Conservation (phyloP, 1,140 invertebrate species). For the Aricia agestis region DNA sequence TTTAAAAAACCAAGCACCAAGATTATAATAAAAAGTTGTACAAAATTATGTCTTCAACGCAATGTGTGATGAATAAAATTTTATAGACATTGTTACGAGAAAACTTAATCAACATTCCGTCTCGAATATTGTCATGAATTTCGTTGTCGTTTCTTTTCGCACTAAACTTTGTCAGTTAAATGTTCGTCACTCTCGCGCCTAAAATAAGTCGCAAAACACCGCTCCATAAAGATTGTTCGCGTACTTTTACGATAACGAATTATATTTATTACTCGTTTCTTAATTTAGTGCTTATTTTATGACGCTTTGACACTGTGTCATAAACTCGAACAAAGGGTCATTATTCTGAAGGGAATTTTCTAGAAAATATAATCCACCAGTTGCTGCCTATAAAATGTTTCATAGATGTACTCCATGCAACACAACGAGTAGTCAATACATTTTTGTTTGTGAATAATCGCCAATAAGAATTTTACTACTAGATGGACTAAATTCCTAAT, state of each 20-base stretch:
- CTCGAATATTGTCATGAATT: not conserved
- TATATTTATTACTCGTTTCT: slow-evolving; percentile 44
- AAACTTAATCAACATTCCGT: slow-evolving; percentile 1
- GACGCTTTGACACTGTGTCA: slow-evolving; percentile 38
- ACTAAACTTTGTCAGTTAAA: not conserved
- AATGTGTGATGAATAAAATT: not conserved
- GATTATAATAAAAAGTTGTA: too few species aligned
- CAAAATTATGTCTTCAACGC: too few species aligned
- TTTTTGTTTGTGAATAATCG: too few species aligned
- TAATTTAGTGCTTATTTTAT: slow-evolving; percentile 45
- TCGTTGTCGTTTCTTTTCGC: not conserved
- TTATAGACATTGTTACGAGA: not conserved
- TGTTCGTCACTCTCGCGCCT: slow-evolving; percentile 7
- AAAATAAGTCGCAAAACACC: slow-evolving; percentile 33
- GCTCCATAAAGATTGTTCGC: slow-evolving; percentile 45
- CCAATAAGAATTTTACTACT: too few species aligned
- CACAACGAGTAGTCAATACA: not conserved
- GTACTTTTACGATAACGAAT: slow-evolving; percentile 56
- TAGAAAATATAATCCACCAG: not conserved
- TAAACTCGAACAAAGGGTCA: slow-evolving; percentile 26
- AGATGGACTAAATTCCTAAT: too few species aligned
- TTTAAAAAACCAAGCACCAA: too few species aligned
- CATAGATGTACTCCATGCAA: not conserved
- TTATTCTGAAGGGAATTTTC: slow-evolving; percentile 12
- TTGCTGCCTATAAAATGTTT: not conserved